Evolutionary conservation across 2,888 invertebrate genomes (phyloP).

Genomic region (Tridacna crocea): DNA sequence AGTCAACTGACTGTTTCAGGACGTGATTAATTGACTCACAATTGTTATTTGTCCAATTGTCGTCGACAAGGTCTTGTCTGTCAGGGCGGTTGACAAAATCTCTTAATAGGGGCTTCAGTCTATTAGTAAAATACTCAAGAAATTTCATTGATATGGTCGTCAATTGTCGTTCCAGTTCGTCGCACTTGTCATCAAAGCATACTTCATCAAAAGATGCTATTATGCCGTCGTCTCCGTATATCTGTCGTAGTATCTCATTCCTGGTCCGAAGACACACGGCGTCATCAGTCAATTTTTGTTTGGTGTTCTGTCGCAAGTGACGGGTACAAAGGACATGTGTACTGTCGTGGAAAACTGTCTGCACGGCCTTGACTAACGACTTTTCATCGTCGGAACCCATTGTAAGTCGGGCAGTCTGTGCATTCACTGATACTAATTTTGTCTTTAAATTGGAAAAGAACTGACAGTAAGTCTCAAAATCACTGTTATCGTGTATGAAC

Average conservation of each 20-base stretch:
- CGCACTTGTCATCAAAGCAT: slow-evolving; percentile 29
- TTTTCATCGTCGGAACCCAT: slow-evolving; percentile 46
- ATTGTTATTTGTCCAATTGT: background rate
- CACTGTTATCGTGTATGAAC: slow-evolving; percentile 55
- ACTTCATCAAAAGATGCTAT: slow-evolving; percentile 14
- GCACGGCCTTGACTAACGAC: slow-evolving; percentile 42
- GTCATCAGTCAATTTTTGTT: slow-evolving; percentile 36
- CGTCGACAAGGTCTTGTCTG: background rate
- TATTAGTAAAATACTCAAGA: slow-evolving; percentile 1
- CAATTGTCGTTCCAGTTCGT: background rate
- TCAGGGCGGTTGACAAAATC: background rate
- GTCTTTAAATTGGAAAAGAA: too few relatives aligned
- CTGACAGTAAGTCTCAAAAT: slow-evolving; percentile 54
- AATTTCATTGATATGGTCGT: background rate
- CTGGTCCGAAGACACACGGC: slow-evolving; percentile 13
- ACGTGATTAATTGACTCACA: too few relatives aligned
- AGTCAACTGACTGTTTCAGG: too few relatives aligned
- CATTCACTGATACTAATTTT: background rate
- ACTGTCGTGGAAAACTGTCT: slow-evolving; percentile 18
- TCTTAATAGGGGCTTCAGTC: background rate
- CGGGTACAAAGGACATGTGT: slow-evolving; percentile 39
- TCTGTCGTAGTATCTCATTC: slow-evolving; percentile 12
- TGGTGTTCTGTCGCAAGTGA: slow-evolving; percentile 38
- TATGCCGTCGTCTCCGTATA: slow-evolving; percentile 29
- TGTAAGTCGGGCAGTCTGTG: slow-evolving; percentile 17